Base-by-base conservation (phyloP, 2,797 vertebrate species). In the Malurus splendens region DNA sequence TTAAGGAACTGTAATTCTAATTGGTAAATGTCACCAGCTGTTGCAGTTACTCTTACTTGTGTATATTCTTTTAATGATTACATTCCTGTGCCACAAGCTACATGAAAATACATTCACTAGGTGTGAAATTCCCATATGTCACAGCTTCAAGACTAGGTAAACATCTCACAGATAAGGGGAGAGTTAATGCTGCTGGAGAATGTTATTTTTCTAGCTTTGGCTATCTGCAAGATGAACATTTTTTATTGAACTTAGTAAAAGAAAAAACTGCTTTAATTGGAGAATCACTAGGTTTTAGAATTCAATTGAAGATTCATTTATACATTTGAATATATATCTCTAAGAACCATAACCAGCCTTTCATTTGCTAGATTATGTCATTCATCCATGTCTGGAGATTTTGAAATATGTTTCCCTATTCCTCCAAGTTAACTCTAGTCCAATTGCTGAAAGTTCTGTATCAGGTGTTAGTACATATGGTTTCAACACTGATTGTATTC, bases 101-200 rank as follows among this genome's bases (percentile, higher is more conserved):
- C 96, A 97, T 96, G 96, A 97, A 98, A 98, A 97, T 97, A 97
- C 94, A 97, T 96, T 97, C 97, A 96, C 96, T 96, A 97, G 97
- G 97, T 98, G 98, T 98, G 97, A 98, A 97, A 97, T 97, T 97
- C 96, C 97, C 98, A 98, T 97, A 98, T 98, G 98, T 97, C 96
- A 96, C 95, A 97, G 94, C 94, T 97, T 95, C 94, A 92, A 92
- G 94, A 96, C 96, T 95, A 97, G 90, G 94, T 97, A 97, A 97
- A 97, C 94, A 96, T 93, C 96, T 96, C 95, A 89, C 90, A 95
- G 94, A 96, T 92, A 96, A 95, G 92, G 52, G 59, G 79, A 94
- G 66, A 96, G 85, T 92, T 91, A 93, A 93, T 91, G 77, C 95
- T 97, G 96, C 92, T 97, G 84, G 93, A 92, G 86, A 93, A 91